These are phyloP conservation scores for Ridgeia piscesae DNA, from an alignment of 1,140 invertebrate species.

Conservation along the genomic window DNA sequence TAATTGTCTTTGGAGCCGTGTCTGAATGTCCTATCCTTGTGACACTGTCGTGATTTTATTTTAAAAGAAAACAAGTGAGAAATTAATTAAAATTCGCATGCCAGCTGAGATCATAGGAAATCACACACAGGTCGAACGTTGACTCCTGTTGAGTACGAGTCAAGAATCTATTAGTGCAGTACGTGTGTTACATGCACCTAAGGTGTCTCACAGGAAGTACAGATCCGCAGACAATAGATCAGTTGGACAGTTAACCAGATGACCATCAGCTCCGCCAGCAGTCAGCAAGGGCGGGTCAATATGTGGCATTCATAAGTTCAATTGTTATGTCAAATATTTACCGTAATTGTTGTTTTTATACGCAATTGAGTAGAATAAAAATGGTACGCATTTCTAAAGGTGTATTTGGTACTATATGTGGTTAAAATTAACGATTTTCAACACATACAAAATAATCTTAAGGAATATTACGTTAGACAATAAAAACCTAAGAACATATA, in stretches of 20 bases:
- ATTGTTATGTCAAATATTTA: background rate
- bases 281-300: background rate
- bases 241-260: background rate
- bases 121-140: background rate
- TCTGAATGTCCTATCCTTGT: background rate
- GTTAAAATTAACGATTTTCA: background rate
- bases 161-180: background rate
- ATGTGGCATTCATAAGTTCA: background rate
- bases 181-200: background rate
- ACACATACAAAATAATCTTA: too few species aligned
- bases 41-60: background rate
- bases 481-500: too few species aligned
- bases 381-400: background rate
- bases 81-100: background rate
- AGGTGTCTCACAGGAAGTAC: background rate
- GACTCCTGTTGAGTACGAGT: background rate
- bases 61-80: background rate
- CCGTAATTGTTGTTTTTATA: background rate
- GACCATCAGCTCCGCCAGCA: background rate
- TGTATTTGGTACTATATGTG: background rate
- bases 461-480: too few species aligned
- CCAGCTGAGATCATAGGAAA: background rate
- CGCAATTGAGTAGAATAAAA: background rate
- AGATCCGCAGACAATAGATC: background rate
- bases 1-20: too few species aligned